A percentile compares a stretch with the other conserved stretches of the same genome.
These are phyloP conservation scores for Dendrolimus houi DNA, from an alignment of 2,888 invertebrate genomes.

Conservation along the genomic window DNA sequence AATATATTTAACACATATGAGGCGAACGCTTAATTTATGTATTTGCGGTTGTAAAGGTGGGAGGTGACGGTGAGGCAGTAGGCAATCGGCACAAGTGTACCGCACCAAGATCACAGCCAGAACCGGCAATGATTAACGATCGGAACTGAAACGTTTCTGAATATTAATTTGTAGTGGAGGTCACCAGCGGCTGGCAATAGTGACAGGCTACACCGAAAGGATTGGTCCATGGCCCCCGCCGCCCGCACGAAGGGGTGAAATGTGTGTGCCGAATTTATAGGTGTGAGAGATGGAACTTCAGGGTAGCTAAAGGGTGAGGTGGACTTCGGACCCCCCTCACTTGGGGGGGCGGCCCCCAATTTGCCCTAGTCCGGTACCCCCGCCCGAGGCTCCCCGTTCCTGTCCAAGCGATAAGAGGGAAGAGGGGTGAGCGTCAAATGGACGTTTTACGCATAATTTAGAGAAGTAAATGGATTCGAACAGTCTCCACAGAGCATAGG, in stretches of 20 bases:
- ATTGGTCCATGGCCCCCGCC: slow-evolving; percentile 55
- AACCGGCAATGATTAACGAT: slow-evolving; percentile 69
- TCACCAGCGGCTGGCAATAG: slow-evolving; percentile 67
- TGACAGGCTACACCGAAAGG: slow-evolving; percentile 71
- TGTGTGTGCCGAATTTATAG: slow-evolving; percentile 76
- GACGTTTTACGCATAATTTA: slow-evolving; percentile 79
- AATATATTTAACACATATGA: background rate
- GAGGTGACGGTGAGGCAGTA: background rate
- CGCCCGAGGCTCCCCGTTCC: slow-evolving; percentile 69
- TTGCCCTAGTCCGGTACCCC: slow-evolving; percentile 75
- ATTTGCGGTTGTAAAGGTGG: background rate
- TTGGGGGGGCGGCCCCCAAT: slow-evolving; percentile 66
- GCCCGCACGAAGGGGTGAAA: slow-evolving; percentile 59
- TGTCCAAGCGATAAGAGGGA: slow-evolving; percentile 76
- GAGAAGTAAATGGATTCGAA: slow-evolving; percentile 77
- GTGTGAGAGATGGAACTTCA: slow-evolving; percentile 77
- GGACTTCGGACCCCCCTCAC: slow-evolving; percentile 71
- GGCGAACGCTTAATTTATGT: background rate
- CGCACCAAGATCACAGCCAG: slow-evolving; percentile 42
- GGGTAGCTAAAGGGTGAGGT: slow-evolving; percentile 76
- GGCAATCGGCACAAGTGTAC: slow-evolving; percentile 2
- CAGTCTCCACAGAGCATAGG: slow-evolving; percentile 63
- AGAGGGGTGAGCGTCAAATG: slow-evolving; percentile 75
- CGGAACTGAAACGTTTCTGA: slow-evolving; percentile 68
- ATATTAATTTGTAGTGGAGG: slow-evolving; percentile 75